A percentile compares a stretch with the other conserved stretches of the same genome.
Evolutionary conservation across 2,113 vertebrate species (phyloP).

Genomic region (Corythornis cristatus): DNA sequence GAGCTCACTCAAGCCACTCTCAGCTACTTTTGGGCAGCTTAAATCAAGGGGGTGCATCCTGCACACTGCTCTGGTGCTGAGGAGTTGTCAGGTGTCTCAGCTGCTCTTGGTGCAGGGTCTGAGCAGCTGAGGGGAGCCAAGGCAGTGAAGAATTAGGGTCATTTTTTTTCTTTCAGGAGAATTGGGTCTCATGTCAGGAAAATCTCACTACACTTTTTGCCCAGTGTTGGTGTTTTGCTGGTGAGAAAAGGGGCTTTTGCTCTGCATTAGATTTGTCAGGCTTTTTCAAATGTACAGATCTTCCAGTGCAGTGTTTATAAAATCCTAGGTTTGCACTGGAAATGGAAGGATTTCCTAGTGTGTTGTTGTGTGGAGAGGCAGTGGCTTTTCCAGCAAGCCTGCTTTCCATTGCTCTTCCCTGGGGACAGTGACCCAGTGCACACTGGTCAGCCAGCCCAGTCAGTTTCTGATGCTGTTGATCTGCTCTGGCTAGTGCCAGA

Average conservation of each 20-base stretch:
- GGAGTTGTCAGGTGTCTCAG: no score
- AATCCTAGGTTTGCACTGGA: background rate
- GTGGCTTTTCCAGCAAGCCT: background rate
- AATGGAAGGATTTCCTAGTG: background rate
- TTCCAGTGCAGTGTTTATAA: background rate
- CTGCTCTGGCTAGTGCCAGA: background rate
- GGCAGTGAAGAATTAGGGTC: background rate
- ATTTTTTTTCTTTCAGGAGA: background rate
- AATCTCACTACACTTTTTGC: background rate
- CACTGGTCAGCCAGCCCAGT: background rate
- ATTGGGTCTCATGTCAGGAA: background rate
- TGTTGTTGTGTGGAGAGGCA: background rate
- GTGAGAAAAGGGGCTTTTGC: background rate
- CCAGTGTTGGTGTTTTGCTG: background rate
- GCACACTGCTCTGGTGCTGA: accelerated
- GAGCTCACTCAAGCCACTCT: background rate
- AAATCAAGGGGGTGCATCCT: background rate
- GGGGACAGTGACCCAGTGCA: background rate
- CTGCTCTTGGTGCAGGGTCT: background rate
- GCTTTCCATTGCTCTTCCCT: background rate
- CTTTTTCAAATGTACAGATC: background rate
- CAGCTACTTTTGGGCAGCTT: background rate
- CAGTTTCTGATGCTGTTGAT: background rate
- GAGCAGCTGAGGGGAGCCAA: background rate
- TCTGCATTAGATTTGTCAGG: background rate